phyloP scores from a whole-genome alignment of 1,140 invertebrate genomes.

The Anoplophora glabripennis region DNA sequence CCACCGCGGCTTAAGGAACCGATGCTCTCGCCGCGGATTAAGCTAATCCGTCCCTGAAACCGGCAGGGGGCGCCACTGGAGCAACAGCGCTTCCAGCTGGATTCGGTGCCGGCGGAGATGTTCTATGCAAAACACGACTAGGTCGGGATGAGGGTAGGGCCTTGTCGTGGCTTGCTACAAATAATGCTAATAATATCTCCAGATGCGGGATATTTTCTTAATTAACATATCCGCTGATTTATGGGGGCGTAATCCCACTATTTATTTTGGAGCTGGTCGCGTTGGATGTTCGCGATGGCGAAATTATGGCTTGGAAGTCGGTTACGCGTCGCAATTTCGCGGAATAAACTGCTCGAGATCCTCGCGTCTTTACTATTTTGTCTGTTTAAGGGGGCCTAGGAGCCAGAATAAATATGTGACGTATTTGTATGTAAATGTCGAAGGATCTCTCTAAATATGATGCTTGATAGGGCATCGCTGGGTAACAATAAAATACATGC shows the following conservation, averaged over 20 bases:
- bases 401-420: no score
- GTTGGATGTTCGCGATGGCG: no score
- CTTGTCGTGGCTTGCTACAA: neutral
- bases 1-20: conserved; percentile 4
- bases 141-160: neutral
- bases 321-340: no score
- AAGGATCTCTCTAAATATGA: no score
- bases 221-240: conserved; percentile 27
- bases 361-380: no score
- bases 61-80: neutral
- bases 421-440: no score
- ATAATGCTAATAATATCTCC: conserved; percentile 21
- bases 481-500: no score
- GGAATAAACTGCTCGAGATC: no score
- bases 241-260: conserved; percentile 14
- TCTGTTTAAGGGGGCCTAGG: no score
- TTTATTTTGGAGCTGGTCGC: conserved; percentile 1
- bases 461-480: no score
- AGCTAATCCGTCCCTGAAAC: conserved; percentile 1
- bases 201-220: conserved; percentile 28
- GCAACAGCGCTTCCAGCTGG: neutral
- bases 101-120: neutral
- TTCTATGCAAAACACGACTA: neutral
- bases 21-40: conserved; percentile 8
- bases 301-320: no score